These are phyloP conservation scores for Protobothrops flavoviridis DNA, from an alignment of 2,113 vertebrate genomes.

Conservation along the genomic window DNA sequence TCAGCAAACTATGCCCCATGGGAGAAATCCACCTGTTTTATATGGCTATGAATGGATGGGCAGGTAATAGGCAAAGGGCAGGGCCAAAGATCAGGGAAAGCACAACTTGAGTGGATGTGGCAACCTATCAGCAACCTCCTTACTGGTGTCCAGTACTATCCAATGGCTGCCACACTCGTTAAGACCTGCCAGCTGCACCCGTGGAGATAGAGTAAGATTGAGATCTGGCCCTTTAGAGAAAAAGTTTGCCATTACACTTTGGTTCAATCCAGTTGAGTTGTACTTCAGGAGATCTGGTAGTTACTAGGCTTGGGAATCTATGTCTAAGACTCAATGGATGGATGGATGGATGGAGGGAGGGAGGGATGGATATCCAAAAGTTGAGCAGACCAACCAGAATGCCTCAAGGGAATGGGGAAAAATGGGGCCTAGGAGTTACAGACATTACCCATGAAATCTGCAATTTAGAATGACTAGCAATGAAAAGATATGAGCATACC, in stretches of 20 bases:
- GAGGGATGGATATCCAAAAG: background rate
- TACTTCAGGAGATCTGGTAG: background rate
- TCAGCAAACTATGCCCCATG: background rate
- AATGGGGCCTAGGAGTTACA: background rate
- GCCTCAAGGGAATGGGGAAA: background rate
- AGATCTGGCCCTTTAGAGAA: background rate
- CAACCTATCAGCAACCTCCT: background rate
- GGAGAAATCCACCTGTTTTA: background rate
- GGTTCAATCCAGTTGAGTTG: background rate
- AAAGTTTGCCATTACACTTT: background rate
- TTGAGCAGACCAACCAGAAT: background rate
- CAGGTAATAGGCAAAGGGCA: background rate
- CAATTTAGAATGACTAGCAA: background rate
- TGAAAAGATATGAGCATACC: background rate
- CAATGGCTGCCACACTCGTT: background rate
- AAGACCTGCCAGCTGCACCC: background rate
- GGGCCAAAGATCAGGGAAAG: background rate
- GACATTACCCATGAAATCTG: background rate
- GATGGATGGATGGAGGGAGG: background rate
- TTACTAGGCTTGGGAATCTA: background rate
- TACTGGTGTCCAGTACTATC: background rate
- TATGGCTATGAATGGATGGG: background rate
- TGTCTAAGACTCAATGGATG: background rate
- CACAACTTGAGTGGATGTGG: background rate
- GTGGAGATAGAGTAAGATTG: background rate